A percentile compares a stretch with the other conserved stretches of the same genome.
Evolutionary conservation across 2,113 vertebrate species (phyloP).

Genomic region (Hydrochoerus hydrochaeris): DNA sequence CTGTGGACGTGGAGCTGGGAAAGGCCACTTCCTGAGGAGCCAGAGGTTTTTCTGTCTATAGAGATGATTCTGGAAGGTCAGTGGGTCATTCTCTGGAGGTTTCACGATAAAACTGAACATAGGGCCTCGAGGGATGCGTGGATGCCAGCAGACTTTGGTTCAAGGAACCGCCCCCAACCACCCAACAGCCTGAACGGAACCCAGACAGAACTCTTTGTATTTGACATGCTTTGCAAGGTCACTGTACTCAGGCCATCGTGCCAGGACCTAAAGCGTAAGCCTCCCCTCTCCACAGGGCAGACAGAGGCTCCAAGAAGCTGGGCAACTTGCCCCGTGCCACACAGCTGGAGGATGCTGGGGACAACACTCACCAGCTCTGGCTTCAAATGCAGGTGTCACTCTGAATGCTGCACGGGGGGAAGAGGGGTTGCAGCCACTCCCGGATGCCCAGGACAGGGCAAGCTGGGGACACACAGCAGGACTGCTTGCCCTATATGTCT

Average conservation of each 20-base stretch:
- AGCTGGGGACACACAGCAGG: background rate
- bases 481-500: background rate
- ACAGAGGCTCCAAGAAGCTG: background rate
- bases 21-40: background rate
- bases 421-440: too few relatives aligned
- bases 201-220: background rate
- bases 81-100: background rate
- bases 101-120: background rate
- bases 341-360: background rate
- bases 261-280: accelerated
- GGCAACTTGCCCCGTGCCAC: accelerated
- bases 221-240: background rate
- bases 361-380: background rate
- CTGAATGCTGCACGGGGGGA: background rate
- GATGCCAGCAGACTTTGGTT: background rate
- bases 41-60: background rate
- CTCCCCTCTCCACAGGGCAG: background rate
- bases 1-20: background rate
- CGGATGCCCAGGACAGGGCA: background rate
- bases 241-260: accelerated
- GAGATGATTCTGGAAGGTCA: background rate
- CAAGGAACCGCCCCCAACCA: background rate
- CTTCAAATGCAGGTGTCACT: background rate
- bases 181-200: accelerated
- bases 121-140: background rate